Base-by-base conservation (phyloP, 2,888 invertebrate species). In the Lottia gigantea region DNA sequence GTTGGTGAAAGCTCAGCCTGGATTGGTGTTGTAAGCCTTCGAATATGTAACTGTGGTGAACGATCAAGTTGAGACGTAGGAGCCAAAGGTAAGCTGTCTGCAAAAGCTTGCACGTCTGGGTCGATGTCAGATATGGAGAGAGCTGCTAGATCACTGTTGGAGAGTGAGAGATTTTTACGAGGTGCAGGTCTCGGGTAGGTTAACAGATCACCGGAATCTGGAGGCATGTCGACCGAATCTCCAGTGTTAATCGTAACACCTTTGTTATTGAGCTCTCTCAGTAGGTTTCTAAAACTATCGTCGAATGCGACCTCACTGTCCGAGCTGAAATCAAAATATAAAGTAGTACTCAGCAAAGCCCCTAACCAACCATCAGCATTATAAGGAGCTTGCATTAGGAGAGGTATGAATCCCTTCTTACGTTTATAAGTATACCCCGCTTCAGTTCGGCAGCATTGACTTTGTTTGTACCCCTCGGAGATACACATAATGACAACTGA, bases 391-490 rank as follows among this genome's bases (percentile, higher is more conserved):
- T 55, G 55, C 55, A 55, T 55, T 11, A 23, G 23, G 19, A 55
- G 23, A 19, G 55, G 55, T 55, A 40, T 40, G 40, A 40, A n/a
- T 55, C 55, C 55, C 23, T 55, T 55, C 55, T 55, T 55, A 15
- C 19, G 55, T 55, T 23, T 23, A 12, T 23, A 55, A 14, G 19
- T 23, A 19, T 55, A 55, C 19, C 55, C 19, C 19, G 55, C 55
- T 23, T 55, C 55, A 7, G 55, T 55, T 19, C 15, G 55, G 19
- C 55, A 55, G 15, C 55, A 55, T 23, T 55, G 55, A 14, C 19
- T 55, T 55, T 55, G 55, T 55, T 55, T 55, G 19, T 55, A 55
- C n/a, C 55, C 55, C 19, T 55, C 55, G n/a, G 55, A 55, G 15
- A 55, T 16, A 19, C 55, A 55, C n/a, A 55, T 16, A 11, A 55